phyloP scores from a whole-genome alignment of 1,140 invertebrate species.

The Musca vetustissima region DNA sequence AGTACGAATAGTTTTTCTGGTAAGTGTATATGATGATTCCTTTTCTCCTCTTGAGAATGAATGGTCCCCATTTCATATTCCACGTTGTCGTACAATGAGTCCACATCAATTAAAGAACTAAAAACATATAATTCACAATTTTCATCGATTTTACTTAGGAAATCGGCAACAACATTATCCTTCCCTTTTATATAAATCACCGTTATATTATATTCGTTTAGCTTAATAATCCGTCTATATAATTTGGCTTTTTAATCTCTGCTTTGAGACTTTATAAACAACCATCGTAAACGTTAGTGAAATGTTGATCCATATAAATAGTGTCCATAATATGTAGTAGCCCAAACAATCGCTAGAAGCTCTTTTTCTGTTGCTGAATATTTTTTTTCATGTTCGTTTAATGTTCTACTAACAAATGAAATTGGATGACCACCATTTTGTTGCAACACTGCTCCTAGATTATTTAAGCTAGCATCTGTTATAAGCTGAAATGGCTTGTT shows the following conservation, averaged over 20 bases:
- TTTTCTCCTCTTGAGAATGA: not conserved
- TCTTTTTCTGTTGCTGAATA: constrained; percentile 36
- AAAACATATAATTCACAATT: not conserved
- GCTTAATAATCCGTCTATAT: constrained; percentile 29
- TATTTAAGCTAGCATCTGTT: constrained; percentile 33
- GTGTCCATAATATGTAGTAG: constrained; percentile 54
- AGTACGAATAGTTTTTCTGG: too few species aligned
- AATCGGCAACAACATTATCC: constrained; percentile 34
- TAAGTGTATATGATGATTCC: too few species aligned
- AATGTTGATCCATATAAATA: constrained; percentile 30
- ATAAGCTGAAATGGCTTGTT: constrained; percentile 31
- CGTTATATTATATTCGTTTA: constrained; percentile 32
- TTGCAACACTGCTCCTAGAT: constrained; percentile 32
- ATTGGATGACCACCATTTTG: constrained; percentile 13
- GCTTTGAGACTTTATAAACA: constrained; percentile 7
- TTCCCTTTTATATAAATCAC: constrained; percentile 33
- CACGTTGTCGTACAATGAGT: not conserved
- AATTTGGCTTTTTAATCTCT: constrained; percentile 33
- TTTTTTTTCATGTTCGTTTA: constrained; percentile 33
- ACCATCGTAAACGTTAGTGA: constrained; percentile 32
- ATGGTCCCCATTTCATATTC: not conserved
- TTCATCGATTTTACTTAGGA: constrained; percentile 27
- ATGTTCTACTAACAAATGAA: constrained; percentile 29
- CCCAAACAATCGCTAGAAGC: constrained; percentile 43
- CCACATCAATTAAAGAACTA: not conserved